These are phyloP conservation scores for Hyles euphorbiae DNA, from an alignment of 1,140 invertebrate genomes.

Conservation along the genomic window DNA sequence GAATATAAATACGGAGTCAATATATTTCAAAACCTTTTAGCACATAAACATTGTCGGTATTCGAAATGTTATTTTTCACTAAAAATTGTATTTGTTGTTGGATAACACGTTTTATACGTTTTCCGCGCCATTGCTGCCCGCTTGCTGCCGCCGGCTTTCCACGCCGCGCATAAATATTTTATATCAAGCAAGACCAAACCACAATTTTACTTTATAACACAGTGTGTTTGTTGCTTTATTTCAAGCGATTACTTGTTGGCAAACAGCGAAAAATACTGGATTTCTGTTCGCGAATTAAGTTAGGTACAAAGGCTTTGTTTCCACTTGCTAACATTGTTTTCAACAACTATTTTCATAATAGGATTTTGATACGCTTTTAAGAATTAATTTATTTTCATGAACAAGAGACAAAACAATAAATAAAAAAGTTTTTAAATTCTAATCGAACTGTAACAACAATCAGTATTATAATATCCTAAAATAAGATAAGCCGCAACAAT, in stretches of 20 bases:
- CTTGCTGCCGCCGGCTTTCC: constrained; percentile 20
- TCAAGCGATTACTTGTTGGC: constrained; percentile 17
- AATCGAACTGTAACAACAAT: too few species aligned
- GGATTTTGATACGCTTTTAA: too few species aligned
- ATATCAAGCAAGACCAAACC: constrained; percentile 39
- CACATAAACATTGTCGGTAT: constrained; percentile 13
- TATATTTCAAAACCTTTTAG: constrained; percentile 11
- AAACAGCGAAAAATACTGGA: constrained; percentile 6
- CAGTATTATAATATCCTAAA: too few species aligned
- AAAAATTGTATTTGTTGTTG: constrained; percentile 41
- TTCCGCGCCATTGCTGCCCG: constrained; percentile 28
- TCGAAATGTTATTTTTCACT: constrained; percentile 31
- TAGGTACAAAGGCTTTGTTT: too few species aligned
- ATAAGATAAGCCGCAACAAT: too few species aligned
- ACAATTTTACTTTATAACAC: constrained; percentile 41
- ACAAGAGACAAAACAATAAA: too few species aligned
- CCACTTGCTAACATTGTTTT: background rate
- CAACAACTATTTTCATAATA: background rate
- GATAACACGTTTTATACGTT: constrained; percentile 36
- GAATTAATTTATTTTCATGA: too few species aligned
- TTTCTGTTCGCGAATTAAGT: background rate
- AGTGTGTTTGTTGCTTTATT: constrained; percentile 30
- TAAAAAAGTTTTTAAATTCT: too few species aligned
- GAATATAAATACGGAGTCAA: background rate
- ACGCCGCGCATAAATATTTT: constrained; percentile 47